Evolutionary conservation across 2,113 vertebrate genomes (phyloP).

Genomic region (Mus spicilegus): DNA sequence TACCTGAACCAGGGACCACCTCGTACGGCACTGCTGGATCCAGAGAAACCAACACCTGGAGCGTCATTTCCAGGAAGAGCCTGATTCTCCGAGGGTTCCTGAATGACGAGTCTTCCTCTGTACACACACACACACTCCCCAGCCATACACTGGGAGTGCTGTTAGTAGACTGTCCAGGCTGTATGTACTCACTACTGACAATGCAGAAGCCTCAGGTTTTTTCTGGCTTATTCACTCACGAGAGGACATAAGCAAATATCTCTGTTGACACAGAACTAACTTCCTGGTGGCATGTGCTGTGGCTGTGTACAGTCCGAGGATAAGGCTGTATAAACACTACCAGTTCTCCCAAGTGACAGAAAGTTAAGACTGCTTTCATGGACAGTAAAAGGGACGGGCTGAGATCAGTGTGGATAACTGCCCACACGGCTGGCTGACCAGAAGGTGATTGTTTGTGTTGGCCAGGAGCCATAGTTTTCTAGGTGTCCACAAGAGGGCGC

Average conservation of each 20-base stretch:
- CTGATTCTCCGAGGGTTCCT: not conserved
- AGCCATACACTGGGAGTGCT: not conserved
- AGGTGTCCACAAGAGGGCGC: conserved; percentile 67
- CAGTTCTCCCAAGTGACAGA: not conserved
- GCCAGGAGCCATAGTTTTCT: not conserved
- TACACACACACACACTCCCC: not conserved
- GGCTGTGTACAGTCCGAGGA: not conserved
- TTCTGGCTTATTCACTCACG: not conserved
- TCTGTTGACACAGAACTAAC: conserved; percentile 30
- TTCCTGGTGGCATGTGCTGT: not conserved
- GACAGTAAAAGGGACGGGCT: not conserved
- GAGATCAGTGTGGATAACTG: not conserved
- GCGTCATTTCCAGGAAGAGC: not conserved
- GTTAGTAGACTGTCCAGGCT: not conserved
- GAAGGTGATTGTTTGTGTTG: not conserved
- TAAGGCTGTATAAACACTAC: not conserved
- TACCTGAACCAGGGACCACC: not conserved
- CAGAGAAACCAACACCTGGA: not conserved
- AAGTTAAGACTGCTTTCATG: not conserved
- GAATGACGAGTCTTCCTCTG: not conserved
- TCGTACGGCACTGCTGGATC: too few species aligned
- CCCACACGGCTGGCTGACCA: fast-evolving
- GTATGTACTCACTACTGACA: not conserved
- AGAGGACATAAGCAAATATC: not conserved
- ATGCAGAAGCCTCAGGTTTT: not conserved